phyloP scores from a whole-genome alignment of 1,140 invertebrate genomes.

The Halyomorpha halys region DNA sequence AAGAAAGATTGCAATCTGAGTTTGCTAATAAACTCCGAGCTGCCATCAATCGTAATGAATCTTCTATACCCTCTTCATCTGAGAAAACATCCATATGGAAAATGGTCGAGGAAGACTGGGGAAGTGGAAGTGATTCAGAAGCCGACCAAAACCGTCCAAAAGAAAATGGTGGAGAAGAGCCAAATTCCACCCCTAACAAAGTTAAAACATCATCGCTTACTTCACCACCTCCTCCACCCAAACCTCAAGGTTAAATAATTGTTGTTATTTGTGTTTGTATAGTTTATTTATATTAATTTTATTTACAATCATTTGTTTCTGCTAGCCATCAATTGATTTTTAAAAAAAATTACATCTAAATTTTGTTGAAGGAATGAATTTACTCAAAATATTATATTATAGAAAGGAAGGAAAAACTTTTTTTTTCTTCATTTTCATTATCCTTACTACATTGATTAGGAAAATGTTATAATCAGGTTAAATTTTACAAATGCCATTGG shows the following conservation, averaged over 20 bases:
- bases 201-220: background rate
- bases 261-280: no score
- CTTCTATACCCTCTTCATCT: background rate
- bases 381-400: no score
- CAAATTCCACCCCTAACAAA: background rate
- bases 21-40: constrained; percentile 24
- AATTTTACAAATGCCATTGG: no score
- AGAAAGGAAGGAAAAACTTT: no score
- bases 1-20: constrained; percentile 25
- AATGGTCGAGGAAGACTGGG: constrained; percentile 26
- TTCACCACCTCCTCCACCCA: background rate
- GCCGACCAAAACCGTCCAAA: background rate
- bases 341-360: no score
- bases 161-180: background rate
- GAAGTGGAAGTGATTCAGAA: constrained; percentile 14
- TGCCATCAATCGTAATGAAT: background rate
- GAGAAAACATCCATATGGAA: constrained; percentile 20
- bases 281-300: no score
- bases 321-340: no score
- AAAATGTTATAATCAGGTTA: no score
- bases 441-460: no score
- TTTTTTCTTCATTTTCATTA: no score
- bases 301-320: no score
- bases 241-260: background rate
- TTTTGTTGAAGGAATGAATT: no score